Evolutionary conservation across 1,140 invertebrate genomes (phyloP).

Genomic region (Panagrolaimus sp.): DNA sequence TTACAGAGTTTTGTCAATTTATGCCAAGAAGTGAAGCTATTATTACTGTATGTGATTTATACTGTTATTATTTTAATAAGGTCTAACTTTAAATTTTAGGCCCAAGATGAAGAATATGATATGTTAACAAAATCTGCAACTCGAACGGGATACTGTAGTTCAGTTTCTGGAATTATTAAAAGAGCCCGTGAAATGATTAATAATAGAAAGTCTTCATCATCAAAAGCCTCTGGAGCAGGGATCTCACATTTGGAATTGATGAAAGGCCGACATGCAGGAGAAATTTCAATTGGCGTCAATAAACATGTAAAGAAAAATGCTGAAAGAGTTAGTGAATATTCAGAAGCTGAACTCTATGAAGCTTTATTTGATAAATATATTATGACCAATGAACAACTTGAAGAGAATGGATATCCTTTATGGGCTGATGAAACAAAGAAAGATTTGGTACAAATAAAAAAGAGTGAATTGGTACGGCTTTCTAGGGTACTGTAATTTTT

Average conservation of each 20-base stretch:
- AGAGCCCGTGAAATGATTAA: neutral
- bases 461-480: slow-evolving; percentile 25
- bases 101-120: slow-evolving; percentile 20
- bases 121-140: slow-evolving; percentile 18
- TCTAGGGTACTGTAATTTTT: no score
- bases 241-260: neutral
- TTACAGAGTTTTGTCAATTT: neutral
- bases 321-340: slow-evolving; percentile 3
- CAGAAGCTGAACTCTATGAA: slow-evolving; percentile 13
- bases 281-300: neutral
- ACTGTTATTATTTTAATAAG: neutral
- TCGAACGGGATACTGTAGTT: slow-evolving; percentile 12
- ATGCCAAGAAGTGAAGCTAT: neutral
- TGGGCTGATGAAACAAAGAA: slow-evolving; percentile 24
- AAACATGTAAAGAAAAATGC: slow-evolving; percentile 2
- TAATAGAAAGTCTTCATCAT: neutral
- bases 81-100: neutral
- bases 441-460: slow-evolving; percentile 14
- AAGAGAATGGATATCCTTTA: slow-evolving; percentile 38
- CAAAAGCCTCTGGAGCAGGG: neutral
- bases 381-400: slow-evolving; percentile 36
- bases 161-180: slow-evolving; percentile 17
- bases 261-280: neutral
- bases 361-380: slow-evolving; percentile 28
- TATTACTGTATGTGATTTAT: neutral